Conservation (phyloP, 2,888 invertebrate species). For the Trichopoda pennipes region DNA sequence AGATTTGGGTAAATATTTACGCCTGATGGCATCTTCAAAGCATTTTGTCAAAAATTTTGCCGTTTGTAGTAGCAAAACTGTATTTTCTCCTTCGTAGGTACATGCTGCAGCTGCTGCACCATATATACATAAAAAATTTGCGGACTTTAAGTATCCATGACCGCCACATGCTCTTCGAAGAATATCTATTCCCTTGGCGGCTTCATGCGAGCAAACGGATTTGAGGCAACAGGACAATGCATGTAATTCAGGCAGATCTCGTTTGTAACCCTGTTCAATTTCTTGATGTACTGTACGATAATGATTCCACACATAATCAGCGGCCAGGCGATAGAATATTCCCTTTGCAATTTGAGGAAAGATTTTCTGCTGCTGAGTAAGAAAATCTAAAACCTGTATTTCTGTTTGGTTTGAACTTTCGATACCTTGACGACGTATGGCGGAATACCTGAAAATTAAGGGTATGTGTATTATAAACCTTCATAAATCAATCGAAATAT, state of each 20-base stretch:
- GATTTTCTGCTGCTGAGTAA: constrained; percentile 95
- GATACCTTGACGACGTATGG: constrained; percentile 93
- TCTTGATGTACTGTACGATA: constrained; percentile 90
- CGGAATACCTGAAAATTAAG: constrained; percentile 83
- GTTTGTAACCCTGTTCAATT: constrained; percentile 88
- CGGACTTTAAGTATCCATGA: constrained; percentile 93
- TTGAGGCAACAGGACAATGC: constrained; percentile 95
- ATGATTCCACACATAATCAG: constrained; percentile 89
- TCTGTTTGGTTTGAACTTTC: constrained; percentile 88
- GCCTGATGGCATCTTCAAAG: constrained; percentile 85
- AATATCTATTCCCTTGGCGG: constrained; percentile 89
- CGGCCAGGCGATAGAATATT: constrained; percentile 89
- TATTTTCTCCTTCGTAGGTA: constrained; percentile 98
- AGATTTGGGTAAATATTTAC: constrained; percentile 84
- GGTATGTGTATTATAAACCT: neutral
- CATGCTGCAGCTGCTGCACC: constrained; percentile 91
- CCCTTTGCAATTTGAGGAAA: constrained; percentile 91
- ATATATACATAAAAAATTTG: constrained; percentile 91
- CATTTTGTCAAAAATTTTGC: constrained; percentile 90
- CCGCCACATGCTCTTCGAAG: constrained; percentile 95
- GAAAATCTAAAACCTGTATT: constrained; percentile 93
- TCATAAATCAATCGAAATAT: too few species aligned
- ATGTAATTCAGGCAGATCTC: constrained; percentile 90
- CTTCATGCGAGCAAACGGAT: constrained; percentile 89
- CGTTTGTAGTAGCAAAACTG: constrained; percentile 93